Base-by-base conservation (phyloP, 2,797 vertebrate species). In the Melanitta fusca region DNA sequence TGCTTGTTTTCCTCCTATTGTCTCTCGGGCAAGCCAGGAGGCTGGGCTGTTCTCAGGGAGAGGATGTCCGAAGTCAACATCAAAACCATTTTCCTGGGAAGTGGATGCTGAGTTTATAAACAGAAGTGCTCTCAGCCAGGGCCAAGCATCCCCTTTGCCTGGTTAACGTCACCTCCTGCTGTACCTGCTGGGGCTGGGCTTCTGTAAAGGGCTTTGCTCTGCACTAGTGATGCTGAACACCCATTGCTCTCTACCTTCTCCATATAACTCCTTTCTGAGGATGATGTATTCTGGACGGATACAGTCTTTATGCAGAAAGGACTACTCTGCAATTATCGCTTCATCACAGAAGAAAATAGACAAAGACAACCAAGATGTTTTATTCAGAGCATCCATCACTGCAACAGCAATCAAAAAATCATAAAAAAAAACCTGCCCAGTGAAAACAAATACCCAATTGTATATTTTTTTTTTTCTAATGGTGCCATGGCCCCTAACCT, bases 1-100 rank as follows among this genome's bases (percentile, higher is more conserved):
- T 96, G 78, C 72, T 72, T 93, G 57, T 80, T 95, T 96, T 97
- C 96, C 95, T 96, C 75, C 93, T 72, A 92, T 96, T 96, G 94
- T 96, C 81, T 95, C 90, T 9, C 7, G 61, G 81, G 72, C 91
- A 87, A 89, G 95, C 13, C 87, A 14, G 79, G 77, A 91, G 91
- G 91, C 81, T 79, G 95, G 81, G 90, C 90, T 5, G 7, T 8
- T 15, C 84, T 91, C 69, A 1, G 24, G 2, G 62, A 88, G 85
- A 93, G 93, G 96, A 96, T 96, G 94, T 93, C 83, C 49, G 85
- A 95, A 95, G 89, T 94, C 95, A 94, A 85, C 93, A 96, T 82
- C 91, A 77, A 90, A 96, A 96, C 91, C 90, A 61, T 80, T 85
- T 72, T 89, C 95, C 90, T 96, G 95, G 94, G 96, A 94, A 95